Evolutionary conservation across 2,888 invertebrate genomes (phyloP).

Genomic region (Eristalis intricaria): DNA sequence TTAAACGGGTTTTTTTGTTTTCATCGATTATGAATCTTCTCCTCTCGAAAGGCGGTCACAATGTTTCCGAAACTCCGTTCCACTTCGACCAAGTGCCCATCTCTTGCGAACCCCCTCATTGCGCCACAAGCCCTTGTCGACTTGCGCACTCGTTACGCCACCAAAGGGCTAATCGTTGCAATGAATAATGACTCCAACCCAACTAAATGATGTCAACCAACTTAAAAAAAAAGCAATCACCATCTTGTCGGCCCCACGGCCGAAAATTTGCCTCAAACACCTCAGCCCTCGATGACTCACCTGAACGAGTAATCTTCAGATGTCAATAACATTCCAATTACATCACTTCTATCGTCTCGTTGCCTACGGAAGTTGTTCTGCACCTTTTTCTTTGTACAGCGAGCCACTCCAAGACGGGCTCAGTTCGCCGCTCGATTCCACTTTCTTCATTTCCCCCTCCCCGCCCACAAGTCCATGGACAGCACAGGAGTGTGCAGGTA

Average conservation of each 20-base stretch:
- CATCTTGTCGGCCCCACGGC: not conserved
- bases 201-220: not conserved
- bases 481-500: not conserved
- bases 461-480: slow-evolving; percentile 14
- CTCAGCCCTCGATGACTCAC: slow-evolving; percentile 8
- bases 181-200: not conserved
- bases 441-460: slow-evolving; percentile 44
- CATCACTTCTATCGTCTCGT: slow-evolving; percentile 16
- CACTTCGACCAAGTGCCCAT: not conserved
- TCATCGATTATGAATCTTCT: not conserved
- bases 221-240: not conserved
- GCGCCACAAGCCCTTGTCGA: not conserved
- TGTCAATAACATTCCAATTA: slow-evolving; percentile 45
- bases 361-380: slow-evolving; percentile 32
- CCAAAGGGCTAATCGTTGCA: not conserved
- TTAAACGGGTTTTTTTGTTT: too few relatives aligned
- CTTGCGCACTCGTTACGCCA: not conserved
- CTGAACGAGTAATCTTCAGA: slow-evolving; percentile 17
- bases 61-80: not conserved
- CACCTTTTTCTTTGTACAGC: not conserved
- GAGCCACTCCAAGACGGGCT: slow-evolving; percentile 13
- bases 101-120: not conserved
- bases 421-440: slow-evolving; percentile 3
- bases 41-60: not conserved
- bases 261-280: not conserved